Evolutionary conservation across 2,888 invertebrate genomes (phyloP).

Genomic region (Caenorhabditis angaria): DNA sequence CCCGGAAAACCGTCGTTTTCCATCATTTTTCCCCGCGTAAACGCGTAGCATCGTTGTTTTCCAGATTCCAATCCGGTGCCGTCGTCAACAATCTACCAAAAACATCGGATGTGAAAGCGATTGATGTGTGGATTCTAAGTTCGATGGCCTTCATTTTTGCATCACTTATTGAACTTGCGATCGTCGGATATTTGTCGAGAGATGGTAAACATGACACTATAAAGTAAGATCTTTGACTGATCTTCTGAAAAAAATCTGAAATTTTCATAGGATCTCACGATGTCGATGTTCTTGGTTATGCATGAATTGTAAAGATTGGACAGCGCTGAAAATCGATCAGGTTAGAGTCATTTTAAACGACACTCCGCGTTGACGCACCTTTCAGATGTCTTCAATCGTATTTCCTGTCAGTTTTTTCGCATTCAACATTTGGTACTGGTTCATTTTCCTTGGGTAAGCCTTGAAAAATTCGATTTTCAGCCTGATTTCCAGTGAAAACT

Average conservation of each 20-base stretch:
- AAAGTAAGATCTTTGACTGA: slow-evolving; percentile 47
- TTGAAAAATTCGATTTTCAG: no score
- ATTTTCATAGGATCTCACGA: slow-evolving; percentile 48
- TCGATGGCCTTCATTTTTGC: slow-evolving; percentile 72
- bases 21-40: no score
- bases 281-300: slow-evolving; percentile 71
- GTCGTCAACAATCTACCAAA: slow-evolving; percentile 71
- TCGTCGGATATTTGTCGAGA: slow-evolving; percentile 68
- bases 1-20: no score
- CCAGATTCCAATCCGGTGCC: slow-evolving; percentile 69
- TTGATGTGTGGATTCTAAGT: slow-evolving; percentile 71
- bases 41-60: slow-evolving; percentile 12
- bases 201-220: slow-evolving; percentile 55
- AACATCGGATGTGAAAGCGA: slow-evolving; percentile 72
- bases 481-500: no score
- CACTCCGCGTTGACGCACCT: no score
- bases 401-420: slow-evolving; percentile 67
- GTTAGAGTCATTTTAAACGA: no score
- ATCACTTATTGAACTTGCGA: slow-evolving; percentile 70
- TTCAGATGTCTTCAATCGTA: slow-evolving; percentile 64
- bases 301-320: slow-evolving; percentile 68
- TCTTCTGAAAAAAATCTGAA: slow-evolving; percentile 10
- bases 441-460: slow-evolving; percentile 70
- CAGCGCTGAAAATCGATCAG: slow-evolving; percentile 70
- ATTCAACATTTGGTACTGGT: slow-evolving; percentile 73